Evolutionary conservation across 1,140 invertebrate species (phyloP).

Genomic region (Drosophila mauritiana): DNA sequence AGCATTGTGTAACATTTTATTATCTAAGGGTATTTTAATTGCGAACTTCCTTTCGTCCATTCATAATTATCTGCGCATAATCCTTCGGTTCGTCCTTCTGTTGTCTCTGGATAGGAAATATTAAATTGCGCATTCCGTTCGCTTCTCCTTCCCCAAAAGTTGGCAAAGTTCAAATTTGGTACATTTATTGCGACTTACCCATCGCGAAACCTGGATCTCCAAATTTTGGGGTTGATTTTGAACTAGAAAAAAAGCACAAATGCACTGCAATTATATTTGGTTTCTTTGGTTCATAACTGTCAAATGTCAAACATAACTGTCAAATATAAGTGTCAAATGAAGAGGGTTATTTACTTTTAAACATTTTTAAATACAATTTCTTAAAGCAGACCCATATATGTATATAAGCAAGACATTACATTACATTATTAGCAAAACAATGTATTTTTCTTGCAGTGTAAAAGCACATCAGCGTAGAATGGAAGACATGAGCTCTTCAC

Average conservation of each 20-base stretch:
- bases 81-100: constrained; percentile 46
- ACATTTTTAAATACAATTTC: neutral
- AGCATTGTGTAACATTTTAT: too few species aligned
- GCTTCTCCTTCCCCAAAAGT: constrained; percentile 10
- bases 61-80: constrained; percentile 50
- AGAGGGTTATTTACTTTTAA: neutral
- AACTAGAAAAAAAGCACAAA: constrained; percentile 11
- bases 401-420: too few species aligned
- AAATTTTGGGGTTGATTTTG: constrained; percentile 60
- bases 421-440: too few species aligned
- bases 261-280: constrained; percentile 28
- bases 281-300: neutral
- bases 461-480: constrained; percentile 1
- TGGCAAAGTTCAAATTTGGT: constrained; percentile 58
- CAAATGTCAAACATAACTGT: too few species aligned
- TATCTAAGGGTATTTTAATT: constrained; percentile 47
- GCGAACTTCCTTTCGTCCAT: constrained; percentile 49
- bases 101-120: constrained; percentile 14
- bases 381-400: too few species aligned
- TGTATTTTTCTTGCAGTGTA: neutral
- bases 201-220: constrained; percentile 30
- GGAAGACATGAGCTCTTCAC: constrained; percentile 22
- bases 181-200: constrained; percentile 72
- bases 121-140: constrained; percentile 56
- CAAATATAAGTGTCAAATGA: neutral